Conservation (phyloP, 1,140 invertebrate genomes). For the Leptinotarsa lineolata region DNA sequence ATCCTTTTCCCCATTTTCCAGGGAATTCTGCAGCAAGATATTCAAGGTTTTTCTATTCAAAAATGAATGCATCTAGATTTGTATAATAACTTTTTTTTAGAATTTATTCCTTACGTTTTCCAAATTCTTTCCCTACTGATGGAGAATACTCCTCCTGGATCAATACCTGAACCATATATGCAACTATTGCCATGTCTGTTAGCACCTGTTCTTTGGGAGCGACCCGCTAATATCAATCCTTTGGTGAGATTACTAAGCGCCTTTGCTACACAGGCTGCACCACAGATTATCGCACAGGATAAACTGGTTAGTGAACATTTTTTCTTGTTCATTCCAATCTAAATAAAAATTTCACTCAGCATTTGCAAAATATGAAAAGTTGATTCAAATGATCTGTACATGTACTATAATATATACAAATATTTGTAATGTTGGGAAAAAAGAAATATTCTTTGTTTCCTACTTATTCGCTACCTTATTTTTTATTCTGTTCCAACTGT, state of each 20-base stretch:
- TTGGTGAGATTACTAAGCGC: slow-evolving; percentile 86
- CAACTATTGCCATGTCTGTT: slow-evolving; percentile 87
- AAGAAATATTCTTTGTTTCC: no score
- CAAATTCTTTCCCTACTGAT: slow-evolving; percentile 93
- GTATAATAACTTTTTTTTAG: slow-evolving; percentile 56
- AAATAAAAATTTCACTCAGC: no score
- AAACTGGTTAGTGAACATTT: slow-evolving; percentile 50
- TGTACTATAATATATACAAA: no score
- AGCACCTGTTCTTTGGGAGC: slow-evolving; percentile 88
- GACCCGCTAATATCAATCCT: slow-evolving; percentile 88
- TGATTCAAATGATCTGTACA: no score
- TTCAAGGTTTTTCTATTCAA: slow-evolving; percentile 68
- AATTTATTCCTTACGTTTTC: slow-evolving; percentile 97
- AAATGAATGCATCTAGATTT: slow-evolving; percentile 34
- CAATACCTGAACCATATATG: slow-evolving; percentile 82
- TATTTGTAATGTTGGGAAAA: no score
- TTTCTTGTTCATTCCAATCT: slow-evolving; percentile 19
- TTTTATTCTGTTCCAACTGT: no score
- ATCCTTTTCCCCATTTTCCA: slow-evolving; percentile 92
- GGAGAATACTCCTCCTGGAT: slow-evolving; percentile 66
- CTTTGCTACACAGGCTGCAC: slow-evolving; percentile 76
- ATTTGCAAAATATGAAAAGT: no score
- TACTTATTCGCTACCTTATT: no score
- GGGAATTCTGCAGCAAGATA: slow-evolving; percentile 89
- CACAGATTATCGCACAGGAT: slow-evolving; percentile 69